Evolutionary conservation across 2,888 invertebrate species (phyloP).

Genomic region (Teleiodes luculella): DNA sequence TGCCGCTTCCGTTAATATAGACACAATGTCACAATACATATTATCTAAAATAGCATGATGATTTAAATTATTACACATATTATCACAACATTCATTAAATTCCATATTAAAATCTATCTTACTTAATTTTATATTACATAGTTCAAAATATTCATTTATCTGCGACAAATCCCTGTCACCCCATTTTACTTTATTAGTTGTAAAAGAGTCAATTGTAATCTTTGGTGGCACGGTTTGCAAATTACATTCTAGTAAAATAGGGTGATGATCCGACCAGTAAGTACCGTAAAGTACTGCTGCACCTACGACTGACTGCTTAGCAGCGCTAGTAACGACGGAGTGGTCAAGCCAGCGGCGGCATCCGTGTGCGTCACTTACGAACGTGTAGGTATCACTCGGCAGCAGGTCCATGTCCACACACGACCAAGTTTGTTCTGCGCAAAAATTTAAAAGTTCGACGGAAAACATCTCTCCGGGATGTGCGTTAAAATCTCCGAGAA

Average conservation of each 20-base stretch:
- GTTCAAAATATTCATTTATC: neutral
- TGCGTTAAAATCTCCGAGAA: conserved; percentile 25
- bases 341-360: conserved; percentile 14
- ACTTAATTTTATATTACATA: neutral
- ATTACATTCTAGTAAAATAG: conserved; percentile 18
- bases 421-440: conserved; percentile 20
- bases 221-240: neutral
- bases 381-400: conserved; percentile 5
- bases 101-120: neutral
- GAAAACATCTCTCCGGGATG: conserved; percentile 22
- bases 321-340: conserved; percentile 12
- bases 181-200: neutral
- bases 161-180: neutral
- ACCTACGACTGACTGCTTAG: neutral
- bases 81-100: conserved; percentile 6
- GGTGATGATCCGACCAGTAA: conserved; percentile 21
- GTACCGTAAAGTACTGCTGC: conserved; percentile 13
- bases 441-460: conserved; percentile 18
- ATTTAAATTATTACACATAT: conserved; percentile 1
- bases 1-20: conserved; percentile 12
- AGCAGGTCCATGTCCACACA: conserved; percentile 19
- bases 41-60: conserved; percentile 14
- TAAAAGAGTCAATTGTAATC: neutral
- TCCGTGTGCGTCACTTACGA: conserved; percentile 10
- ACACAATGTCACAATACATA: conserved; percentile 17